phyloP scores from a whole-genome alignment of 2,113 vertebrate species.

The Athene cunicularia region DNA sequence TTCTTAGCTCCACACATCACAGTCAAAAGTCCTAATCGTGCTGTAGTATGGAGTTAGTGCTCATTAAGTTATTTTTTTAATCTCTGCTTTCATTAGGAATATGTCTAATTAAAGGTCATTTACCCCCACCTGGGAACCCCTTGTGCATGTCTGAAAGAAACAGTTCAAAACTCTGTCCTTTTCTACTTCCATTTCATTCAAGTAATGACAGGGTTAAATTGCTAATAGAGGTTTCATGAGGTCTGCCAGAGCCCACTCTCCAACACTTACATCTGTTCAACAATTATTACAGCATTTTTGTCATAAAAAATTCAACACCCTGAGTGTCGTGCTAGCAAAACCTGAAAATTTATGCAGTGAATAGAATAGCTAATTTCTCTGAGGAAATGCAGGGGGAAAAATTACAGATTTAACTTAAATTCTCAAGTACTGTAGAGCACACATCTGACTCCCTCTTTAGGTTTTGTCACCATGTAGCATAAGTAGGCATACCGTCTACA shows the following conservation, averaged over 20 bases:
- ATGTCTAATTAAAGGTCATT: slow-evolving; percentile 14
- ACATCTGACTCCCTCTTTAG: slow-evolving; percentile 78
- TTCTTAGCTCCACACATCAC: background rate
- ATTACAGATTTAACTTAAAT: slow-evolving; percentile 91
- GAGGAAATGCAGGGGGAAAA: slow-evolving; percentile 86
- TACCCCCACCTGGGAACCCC: background rate
- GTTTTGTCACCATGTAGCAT: slow-evolving; percentile 64
- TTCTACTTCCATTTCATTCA: slow-evolving; percentile 23
- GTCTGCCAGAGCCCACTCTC: slow-evolving; percentile 90
- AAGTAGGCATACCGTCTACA: slow-evolving; percentile 13
- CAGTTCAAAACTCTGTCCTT: background rate
- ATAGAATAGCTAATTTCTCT: slow-evolving; percentile 98
- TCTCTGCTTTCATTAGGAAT: background rate
- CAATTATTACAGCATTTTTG: slow-evolving; percentile 98
- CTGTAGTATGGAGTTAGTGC: background rate
- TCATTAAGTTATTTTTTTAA: background rate
- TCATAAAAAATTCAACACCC: slow-evolving; percentile 99
- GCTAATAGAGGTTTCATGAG: slow-evolving; percentile 93
- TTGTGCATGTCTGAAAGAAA: background rate
- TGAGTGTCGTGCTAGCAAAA: slow-evolving; percentile 92
- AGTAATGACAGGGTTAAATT: slow-evolving; percentile 87
- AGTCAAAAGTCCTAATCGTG: background rate
- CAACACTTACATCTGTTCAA: slow-evolving; percentile 99
- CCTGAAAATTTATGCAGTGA: slow-evolving; percentile 97
- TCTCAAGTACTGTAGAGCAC: slow-evolving; percentile 80